Evolutionary conservation across 2,113 vertebrate genomes (phyloP), one percentile per base, ranked within the genome.

Genomic region (Paracanthobrama guichenoti): DNA sequence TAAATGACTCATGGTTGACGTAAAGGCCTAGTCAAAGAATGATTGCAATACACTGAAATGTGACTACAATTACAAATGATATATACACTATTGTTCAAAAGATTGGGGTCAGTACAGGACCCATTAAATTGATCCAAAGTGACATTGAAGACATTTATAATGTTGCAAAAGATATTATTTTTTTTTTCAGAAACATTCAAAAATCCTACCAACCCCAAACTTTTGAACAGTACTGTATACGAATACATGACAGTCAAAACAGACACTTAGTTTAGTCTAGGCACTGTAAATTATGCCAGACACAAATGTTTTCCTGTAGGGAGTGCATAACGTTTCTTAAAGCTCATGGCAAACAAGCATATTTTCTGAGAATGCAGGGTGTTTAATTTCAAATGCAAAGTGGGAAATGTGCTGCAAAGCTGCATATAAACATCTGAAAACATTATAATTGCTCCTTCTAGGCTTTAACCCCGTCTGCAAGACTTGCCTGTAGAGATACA

Each of bases 1-100:
- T 31, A 85, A 73, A 55, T 7, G 7, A 82, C 48, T 74, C n/a
- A 48, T 48, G 6, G n/a, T 4, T 48, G 44, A 50, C 3, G 42
- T 62, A 79, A 67, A 80, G 3, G 31, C 72, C 66, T 79, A 59
- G 78, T 74, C 74, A 85, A 60, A 85, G 31, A 77, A 42, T 82
- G 48, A 60, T 50, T 77, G 42, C 8, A 42, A 77, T 80, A 20
- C n/a, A 10, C 20, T 66, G 20, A 59, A 55, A 69, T 87, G 2
- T 46, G 44, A 76, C 81, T 14, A 57, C 10, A 35, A 39, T 39
- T 6, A 39, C 39, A 20, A 39, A 35, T 35, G 3, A 67, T 67
- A 66, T 66, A 66, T 28, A 35, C 14, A 35, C 16, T 66, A 20
- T 9, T 9, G 16, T 67, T 67, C 28, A 35, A 66, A 66, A 20